phyloP scores from a whole-genome alignment of 2,797 vertebrate species.

The Bucorvus abyssinicus region DNA sequence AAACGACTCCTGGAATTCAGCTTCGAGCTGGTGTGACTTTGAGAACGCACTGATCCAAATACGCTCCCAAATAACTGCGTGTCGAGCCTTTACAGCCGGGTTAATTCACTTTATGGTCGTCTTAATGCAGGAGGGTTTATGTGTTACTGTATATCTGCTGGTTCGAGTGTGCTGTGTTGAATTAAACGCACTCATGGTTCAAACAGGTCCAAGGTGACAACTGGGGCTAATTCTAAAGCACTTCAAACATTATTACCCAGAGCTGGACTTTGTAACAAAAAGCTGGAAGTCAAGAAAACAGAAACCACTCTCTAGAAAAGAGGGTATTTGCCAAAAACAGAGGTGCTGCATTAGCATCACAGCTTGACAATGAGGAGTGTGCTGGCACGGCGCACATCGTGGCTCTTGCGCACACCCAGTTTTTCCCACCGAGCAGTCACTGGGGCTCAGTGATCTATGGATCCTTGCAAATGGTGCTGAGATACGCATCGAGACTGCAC shows the following conservation, averaged over 20 bases:
- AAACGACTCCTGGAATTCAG: conserved; percentile 14
- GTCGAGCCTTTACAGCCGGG: conserved; percentile 46
- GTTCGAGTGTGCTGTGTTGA: conserved; percentile 35
- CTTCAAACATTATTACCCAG: conserved; percentile 38
- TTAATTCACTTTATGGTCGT: conserved; percentile 58
- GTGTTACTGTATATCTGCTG: conserved; percentile 64
- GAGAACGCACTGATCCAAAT: conserved; percentile 60
- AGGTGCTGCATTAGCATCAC: not conserved
- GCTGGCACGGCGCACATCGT: not conserved
- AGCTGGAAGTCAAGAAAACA: not conserved
- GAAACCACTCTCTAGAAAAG: not conserved
- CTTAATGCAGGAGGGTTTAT: conserved; percentile 56
- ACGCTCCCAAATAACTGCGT: not conserved
- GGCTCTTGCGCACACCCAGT: not conserved
- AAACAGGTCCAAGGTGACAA: conserved; percentile 45
- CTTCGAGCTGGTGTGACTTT: conserved; percentile 48
- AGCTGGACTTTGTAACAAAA: not conserved
- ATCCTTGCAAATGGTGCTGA: not conserved
- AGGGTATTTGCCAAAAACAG: not conserved
- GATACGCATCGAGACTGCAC: accelerated
- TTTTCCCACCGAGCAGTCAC: not conserved
- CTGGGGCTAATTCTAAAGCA: conserved; percentile 16
- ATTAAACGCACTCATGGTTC: conserved; percentile 28
- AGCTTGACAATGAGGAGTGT: accelerated
- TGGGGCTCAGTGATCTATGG: not conserved